Conservation (phyloP, 2,113 vertebrate species). For the Panthera leo region DNA sequence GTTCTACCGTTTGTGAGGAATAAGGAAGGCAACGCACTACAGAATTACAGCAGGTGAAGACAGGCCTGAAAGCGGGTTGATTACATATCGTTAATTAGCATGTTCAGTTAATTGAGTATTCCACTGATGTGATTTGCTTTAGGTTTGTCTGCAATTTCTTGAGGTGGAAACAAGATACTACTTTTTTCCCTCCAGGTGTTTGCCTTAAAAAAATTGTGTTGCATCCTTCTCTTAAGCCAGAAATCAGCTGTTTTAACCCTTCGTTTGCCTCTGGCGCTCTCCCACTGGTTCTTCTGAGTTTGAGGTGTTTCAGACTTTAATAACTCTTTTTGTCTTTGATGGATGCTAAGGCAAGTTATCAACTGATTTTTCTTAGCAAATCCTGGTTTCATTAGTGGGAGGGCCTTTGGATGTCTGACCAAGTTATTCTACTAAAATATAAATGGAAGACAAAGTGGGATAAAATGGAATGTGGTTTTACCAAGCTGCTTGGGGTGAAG, state of each 20-base stretch:
- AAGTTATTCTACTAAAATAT: slow-evolving; percentile 53
- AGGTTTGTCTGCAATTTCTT: slow-evolving; percentile 73
- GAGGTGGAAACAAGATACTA: slow-evolving; percentile 67
- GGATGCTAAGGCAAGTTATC: neutral
- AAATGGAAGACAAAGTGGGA: slow-evolving; percentile 36
- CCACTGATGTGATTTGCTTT: slow-evolving; percentile 68
- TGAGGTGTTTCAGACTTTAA: slow-evolving; percentile 61
- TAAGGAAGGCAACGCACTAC: slow-evolving; percentile 57
- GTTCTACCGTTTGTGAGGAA: slow-evolving; percentile 53
- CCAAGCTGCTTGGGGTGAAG: neutral
- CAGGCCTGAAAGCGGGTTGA: slow-evolving; percentile 63
- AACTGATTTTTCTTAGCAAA: slow-evolving; percentile 59
- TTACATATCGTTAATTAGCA: slow-evolving; percentile 77
- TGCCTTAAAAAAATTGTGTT: slow-evolving; percentile 47
- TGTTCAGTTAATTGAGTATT: slow-evolving; percentile 70
- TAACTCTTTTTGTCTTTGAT: slow-evolving; percentile 73
- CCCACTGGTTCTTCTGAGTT: slow-evolving; percentile 52
- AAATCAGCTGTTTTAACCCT: slow-evolving; percentile 60
- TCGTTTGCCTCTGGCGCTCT: neutral
- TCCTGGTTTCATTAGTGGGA: slow-evolving; percentile 53
- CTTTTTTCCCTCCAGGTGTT: slow-evolving; percentile 62
- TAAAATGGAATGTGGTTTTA: neutral
- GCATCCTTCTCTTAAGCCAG: slow-evolving; percentile 31
- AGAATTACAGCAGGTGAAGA: slow-evolving; percentile 74
- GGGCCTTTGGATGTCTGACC: slow-evolving; percentile 61